phyloP scores from a whole-genome alignment of 2,888 invertebrate species.

The Leuctra nigra region DNA sequence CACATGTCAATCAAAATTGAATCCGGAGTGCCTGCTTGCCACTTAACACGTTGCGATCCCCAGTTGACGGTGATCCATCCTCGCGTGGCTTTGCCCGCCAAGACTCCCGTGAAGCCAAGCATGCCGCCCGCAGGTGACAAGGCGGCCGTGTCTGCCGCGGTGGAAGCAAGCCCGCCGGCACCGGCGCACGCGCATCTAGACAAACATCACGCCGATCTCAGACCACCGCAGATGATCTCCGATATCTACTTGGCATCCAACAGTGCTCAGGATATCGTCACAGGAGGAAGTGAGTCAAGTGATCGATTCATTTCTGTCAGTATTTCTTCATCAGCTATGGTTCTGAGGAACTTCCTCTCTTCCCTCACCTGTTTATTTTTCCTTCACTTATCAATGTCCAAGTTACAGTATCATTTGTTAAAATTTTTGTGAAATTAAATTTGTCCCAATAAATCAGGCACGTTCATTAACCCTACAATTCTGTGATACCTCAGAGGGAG shows the following conservation, averaged over 20 bases:
- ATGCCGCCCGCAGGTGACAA: slow-evolving; percentile 21
- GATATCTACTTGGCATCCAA: slow-evolving; percentile 40
- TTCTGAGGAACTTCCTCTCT: no score
- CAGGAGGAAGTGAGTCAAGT: slow-evolving; percentile 40
- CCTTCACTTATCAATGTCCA: no score
- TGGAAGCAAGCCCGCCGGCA: slow-evolving; percentile 26
- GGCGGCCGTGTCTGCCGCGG: slow-evolving; percentile 25
- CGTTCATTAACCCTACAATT: no score
- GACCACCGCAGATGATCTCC: slow-evolving; percentile 43
- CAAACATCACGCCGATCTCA: slow-evolving; percentile 56
- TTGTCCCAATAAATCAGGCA: no score
- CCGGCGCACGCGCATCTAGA: slow-evolving; percentile 55
- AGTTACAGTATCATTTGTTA: no score
- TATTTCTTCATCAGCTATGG: no score
- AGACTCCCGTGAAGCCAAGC: slow-evolving; percentile 35
- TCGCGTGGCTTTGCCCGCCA: slow-evolving; percentile 45
- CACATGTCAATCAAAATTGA: no score
- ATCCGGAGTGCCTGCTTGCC: no score
- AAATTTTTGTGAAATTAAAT: no score
- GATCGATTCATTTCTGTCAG: not conserved
- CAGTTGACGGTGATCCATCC: slow-evolving; percentile 87
- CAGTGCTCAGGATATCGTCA: slow-evolving; percentile 38
- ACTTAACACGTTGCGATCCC: not conserved
- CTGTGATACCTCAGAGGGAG: no score
- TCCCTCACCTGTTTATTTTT: no score